A percentile compares a stretch with the other conserved stretches of the same genome.
These are phyloP conservation scores for Pinna nobilis DNA, from an alignment of 1,140 invertebrate species.

Conservation along the genomic window DNA sequence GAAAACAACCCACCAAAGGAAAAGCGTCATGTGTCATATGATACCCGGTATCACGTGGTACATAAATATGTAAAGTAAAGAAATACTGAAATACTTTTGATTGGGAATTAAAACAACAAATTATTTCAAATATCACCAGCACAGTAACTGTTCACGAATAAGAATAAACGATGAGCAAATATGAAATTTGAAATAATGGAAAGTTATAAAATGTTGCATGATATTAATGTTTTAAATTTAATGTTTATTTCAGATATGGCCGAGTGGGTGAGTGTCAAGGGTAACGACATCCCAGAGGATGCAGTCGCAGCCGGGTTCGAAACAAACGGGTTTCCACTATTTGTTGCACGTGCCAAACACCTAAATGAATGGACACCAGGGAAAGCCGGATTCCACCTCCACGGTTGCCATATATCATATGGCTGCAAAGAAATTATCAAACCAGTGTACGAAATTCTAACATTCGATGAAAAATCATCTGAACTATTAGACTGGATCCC, in stretches of 20 bases:
- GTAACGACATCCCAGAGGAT: background rate
- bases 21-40: too few species aligned
- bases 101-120: too few species aligned
- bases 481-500: conserved; percentile 3
- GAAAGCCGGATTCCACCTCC: conserved; percentile 13
- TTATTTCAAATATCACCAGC: too few species aligned
- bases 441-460: background rate
- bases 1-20: too few species aligned
- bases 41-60: too few species aligned
- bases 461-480: background rate
- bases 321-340: conserved; percentile 5
- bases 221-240: too few species aligned
- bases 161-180: too few species aligned
- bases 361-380: background rate
- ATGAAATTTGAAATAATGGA: too few species aligned
- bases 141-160: too few species aligned
- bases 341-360: conserved; percentile 1
- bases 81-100: too few species aligned
- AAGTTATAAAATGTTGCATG: too few species aligned
- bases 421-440: conserved; percentile 10
- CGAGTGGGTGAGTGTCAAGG: background rate
- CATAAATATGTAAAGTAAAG: too few species aligned
- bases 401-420: conserved; percentile 5
- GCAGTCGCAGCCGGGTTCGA: conserved; percentile 15
- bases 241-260: background rate